phyloP scores from a whole-genome alignment of 2,113 vertebrate genomes.

The Macrotus californicus region DNA sequence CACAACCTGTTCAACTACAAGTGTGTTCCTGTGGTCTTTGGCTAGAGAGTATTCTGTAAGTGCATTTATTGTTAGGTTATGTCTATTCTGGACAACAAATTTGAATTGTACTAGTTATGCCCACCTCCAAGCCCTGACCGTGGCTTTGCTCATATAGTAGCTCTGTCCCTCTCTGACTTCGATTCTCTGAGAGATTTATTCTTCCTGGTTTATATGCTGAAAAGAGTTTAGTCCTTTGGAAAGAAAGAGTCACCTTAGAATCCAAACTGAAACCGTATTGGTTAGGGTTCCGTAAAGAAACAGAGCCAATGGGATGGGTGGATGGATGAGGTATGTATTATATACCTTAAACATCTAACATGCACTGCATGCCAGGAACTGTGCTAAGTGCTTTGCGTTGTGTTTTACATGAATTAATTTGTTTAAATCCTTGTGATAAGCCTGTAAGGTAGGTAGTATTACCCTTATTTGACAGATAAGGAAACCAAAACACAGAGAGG shows the following conservation, averaged over 20 bases:
- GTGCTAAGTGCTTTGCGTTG: not conserved
- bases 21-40: not conserved
- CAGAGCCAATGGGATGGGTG: not conserved
- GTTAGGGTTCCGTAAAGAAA: not conserved
- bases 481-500: not conserved
- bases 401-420: not conserved
- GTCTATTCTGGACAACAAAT: not conserved
- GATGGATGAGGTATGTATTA: not conserved
- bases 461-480: too few species aligned
- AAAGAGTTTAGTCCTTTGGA: not conserved
- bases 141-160: not conserved
- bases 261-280: conserved; percentile 8
- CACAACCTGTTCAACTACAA: not conserved
- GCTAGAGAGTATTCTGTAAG: not conserved
- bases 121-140: not conserved
- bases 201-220: not conserved
- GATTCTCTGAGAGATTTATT: not conserved
- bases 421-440: not conserved
- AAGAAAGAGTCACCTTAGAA: conserved; percentile 5
- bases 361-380: not conserved
- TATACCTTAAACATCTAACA: not conserved
- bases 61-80: not conserved
- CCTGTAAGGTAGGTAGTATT: not conserved
- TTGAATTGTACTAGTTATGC: not conserved
- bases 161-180: not conserved